phyloP scores from a whole-genome alignment of 2,888 invertebrate genomes.

The Rosalia funebris region DNA sequence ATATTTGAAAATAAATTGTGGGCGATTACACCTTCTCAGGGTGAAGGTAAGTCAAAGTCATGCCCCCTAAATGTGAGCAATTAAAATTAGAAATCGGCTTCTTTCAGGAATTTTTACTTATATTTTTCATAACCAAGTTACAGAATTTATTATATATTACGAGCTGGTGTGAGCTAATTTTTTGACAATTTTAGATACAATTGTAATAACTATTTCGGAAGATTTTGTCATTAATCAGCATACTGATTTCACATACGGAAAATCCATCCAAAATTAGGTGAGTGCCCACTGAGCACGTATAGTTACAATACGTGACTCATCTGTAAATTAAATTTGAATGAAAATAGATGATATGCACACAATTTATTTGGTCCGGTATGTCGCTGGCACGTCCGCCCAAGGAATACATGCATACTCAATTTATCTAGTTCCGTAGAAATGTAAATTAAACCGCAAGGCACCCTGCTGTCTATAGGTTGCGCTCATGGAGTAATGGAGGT shows the following conservation, averaged over 20 bases:
- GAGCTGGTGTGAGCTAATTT: too few relatives aligned
- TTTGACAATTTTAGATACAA: too few relatives aligned
- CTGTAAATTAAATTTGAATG: slow-evolving; percentile 3
- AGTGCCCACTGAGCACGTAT: background rate
- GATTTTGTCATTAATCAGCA: background rate
- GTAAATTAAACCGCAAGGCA: background rate
- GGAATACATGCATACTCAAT: background rate
- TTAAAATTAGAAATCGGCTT: too few relatives aligned
- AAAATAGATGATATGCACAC: slow-evolving; percentile 9
- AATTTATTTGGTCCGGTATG: background rate
- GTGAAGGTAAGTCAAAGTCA: too few relatives aligned
- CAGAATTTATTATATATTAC: too few relatives aligned
- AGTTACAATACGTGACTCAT: slow-evolving; percentile 1
- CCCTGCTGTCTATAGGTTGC: background rate
- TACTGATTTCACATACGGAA: background rate
- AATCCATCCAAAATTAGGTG: background rate
- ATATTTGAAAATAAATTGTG: too few relatives aligned
- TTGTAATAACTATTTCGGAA: too few relatives aligned
- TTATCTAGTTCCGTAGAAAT: background rate
- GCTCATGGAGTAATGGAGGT: background rate
- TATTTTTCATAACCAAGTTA: too few relatives aligned
- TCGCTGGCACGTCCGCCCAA: background rate
- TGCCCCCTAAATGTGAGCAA: too few relatives aligned
- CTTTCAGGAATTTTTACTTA: too few relatives aligned
- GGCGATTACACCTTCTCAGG: too few relatives aligned